Evolutionary conservation across 2,888 invertebrate genomes (phyloP), one percentile per base, ranked within the genome.

Genomic region (Drosophila incognita): DNA sequence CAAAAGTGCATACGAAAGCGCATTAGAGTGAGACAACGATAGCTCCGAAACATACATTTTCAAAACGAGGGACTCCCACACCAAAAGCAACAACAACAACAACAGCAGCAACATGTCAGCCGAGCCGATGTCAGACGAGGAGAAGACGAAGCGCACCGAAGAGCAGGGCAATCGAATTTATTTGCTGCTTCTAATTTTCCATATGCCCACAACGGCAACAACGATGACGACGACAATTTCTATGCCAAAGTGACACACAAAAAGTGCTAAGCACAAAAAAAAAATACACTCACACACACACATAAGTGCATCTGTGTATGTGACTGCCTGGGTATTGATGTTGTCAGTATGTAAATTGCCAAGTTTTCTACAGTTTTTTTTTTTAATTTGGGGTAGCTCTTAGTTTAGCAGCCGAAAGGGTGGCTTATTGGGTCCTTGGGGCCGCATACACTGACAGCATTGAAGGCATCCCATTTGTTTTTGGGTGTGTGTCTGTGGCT

Each of bases 201-300:
- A 69, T 67, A 65, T 85, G 60, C 71, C 63, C 70, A 66, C 68
- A 60, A 52, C 56, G 65, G 40, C 64, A 63, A 61, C 46, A 74
- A 69, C 83, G 83, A 77, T 74, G 87, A 89, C 88, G 81, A 88
- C 79, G 82, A 81, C 89, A 79, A 77, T 81, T 90, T 87, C 84
- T 88, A 85, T 88, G 89, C 78, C 89, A 82, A 84, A 88, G 81
- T 87, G 90, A 87, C 87, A 87, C 84, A 90, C 87, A 82, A 86
- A 81, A 90, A 81, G 66, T 63, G 67, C 67, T 70, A 79, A 76
- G 65, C 71, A 68, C 60, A 69, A 71, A 79, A 68, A 75, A 38
- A 51, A 36, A 48, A 11, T 1, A 6, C 46, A 58, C 58, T 59
- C 69, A 65, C 49, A 58, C 58, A 67, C 69, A 61, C 62, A 27